phyloP scores from a whole-genome alignment of 2,888 invertebrate genomes.

The Cheilosia grossa region DNA sequence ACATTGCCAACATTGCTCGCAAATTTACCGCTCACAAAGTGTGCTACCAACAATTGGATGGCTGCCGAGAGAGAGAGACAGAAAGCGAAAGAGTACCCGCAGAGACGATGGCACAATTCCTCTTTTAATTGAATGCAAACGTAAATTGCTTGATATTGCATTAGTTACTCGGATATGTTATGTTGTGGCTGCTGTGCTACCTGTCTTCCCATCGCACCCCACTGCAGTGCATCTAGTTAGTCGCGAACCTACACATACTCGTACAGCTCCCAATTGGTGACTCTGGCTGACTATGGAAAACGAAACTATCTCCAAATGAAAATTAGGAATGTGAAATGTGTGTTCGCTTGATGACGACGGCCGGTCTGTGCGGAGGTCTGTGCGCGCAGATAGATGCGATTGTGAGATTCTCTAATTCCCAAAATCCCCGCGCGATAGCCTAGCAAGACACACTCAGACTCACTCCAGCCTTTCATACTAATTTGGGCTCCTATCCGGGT shows the following conservation, averaged over 20 bases:
- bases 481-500: slow-evolving; percentile 56
- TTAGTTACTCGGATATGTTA: slow-evolving; percentile 66
- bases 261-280: background rate
- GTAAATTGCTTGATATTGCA: slow-evolving; percentile 72
- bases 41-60: slow-evolving; percentile 7
- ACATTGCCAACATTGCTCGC: slow-evolving; percentile 61
- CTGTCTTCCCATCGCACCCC: slow-evolving; percentile 20
- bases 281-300: slow-evolving; percentile 39
- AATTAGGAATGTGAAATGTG: slow-evolving; percentile 71
- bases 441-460: slow-evolving; percentile 23
- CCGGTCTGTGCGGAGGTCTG: too few species aligned
- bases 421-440: slow-evolving; percentile 36
- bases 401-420: slow-evolving; percentile 63
- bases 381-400: too few species aligned
- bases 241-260: slow-evolving; percentile 36
- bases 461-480: slow-evolving; percentile 49
- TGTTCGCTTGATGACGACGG: slow-evolving; percentile 48
- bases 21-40: slow-evolving; percentile 37
- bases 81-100: slow-evolving; percentile 3
- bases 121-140: slow-evolving; percentile 74
- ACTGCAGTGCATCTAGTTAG: slow-evolving; percentile 24
- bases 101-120: slow-evolving; percentile 55
- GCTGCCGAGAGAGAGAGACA: background rate
- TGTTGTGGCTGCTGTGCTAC: slow-evolving; percentile 60
- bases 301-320: slow-evolving; percentile 61